These are phyloP conservation scores for Pygathrix nemaeus DNA, from an alignment of 2,113 vertebrate species.

Conservation along the genomic window DNA sequence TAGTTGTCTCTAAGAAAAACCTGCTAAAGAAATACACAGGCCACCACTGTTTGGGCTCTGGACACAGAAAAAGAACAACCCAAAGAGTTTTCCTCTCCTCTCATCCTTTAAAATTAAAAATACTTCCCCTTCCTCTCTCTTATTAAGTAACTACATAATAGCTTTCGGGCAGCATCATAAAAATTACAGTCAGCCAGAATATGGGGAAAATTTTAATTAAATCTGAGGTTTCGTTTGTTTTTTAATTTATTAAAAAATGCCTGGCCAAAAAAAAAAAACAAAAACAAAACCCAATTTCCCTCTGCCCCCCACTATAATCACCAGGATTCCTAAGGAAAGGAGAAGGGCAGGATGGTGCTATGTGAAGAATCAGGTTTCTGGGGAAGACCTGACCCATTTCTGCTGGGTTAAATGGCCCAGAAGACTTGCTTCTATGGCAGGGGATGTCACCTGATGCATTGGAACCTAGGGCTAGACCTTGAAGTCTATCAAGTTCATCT, in stretches of 20 bases:
- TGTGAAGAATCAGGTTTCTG: neutral
- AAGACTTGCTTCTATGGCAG: neutral
- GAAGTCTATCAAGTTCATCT: neutral
- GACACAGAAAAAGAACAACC: neutral
- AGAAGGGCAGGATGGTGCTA: neutral
- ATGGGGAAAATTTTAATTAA: conserved; percentile 78
- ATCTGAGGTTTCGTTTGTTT: conserved; percentile 64
- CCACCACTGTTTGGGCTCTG: neutral
- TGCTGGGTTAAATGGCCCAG: neutral
- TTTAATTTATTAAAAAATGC: conserved; percentile 70
- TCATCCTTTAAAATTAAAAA: conserved; percentile 61
- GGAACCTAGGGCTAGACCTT: neutral
- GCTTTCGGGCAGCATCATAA: conserved; percentile 58
- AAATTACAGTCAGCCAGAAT: conserved; percentile 68
- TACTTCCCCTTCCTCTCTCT: conserved; percentile 39
- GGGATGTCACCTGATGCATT: neutral
- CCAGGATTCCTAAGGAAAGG: neutral
- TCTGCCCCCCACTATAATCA: neutral
- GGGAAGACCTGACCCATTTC: neutral
- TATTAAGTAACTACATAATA: conserved; percentile 52
- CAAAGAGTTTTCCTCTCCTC: neutral
- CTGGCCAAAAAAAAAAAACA: conserved; percentile 10
- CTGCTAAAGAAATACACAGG: conserved; percentile 57
- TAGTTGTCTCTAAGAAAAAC: conserved; percentile 44
- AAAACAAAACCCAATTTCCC: conserved; percentile 63